These are phyloP conservation scores for Drosophila rellima DNA, from an alignment of 2,888 invertebrate species.

Conservation along the genomic window DNA sequence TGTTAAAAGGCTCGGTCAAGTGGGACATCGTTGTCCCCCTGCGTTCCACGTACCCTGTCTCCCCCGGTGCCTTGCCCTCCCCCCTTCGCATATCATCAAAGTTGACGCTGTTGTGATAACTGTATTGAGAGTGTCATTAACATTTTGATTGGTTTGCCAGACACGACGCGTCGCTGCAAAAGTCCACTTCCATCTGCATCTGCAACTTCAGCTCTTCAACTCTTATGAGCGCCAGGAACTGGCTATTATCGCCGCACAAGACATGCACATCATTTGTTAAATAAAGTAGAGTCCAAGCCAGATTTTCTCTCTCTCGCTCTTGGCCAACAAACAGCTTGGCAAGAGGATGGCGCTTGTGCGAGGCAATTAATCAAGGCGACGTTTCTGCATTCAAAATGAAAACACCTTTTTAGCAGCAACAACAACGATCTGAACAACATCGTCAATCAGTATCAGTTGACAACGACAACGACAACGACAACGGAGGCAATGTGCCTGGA, in stretches of 20 bases:
- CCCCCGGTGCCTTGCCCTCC: neutral
- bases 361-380: constrained; percentile 83
- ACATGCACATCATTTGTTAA: constrained; percentile 81
- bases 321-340: constrained; percentile 6
- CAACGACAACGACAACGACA: constrained; percentile 32
- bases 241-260: constrained; percentile 65
- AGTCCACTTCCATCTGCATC: constrained; percentile 16
- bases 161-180: constrained; percentile 21
- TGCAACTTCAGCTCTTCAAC: neutral
- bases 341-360: constrained; percentile 62
- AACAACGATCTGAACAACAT: constrained; percentile 53
- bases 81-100: constrained; percentile 25
- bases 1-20: constrained; percentile 75
- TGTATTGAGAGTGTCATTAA: constrained; percentile 86
- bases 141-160: constrained; percentile 82
- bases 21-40: constrained; percentile 26
- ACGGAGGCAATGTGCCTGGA: constrained; percentile 25
- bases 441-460: constrained; percentile 78
- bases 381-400: constrained; percentile 77
- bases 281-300: constrained; percentile 52
- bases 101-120: constrained; percentile 74
- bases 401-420: constrained; percentile 73
- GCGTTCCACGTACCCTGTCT: neutral
- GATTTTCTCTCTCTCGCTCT: neutral
- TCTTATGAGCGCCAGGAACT: constrained; percentile 60